Evolutionary conservation across 2,113 vertebrate species (phyloP), one percentile per base, ranked within the genome.

Genomic region (Echinops telfairi): DNA sequence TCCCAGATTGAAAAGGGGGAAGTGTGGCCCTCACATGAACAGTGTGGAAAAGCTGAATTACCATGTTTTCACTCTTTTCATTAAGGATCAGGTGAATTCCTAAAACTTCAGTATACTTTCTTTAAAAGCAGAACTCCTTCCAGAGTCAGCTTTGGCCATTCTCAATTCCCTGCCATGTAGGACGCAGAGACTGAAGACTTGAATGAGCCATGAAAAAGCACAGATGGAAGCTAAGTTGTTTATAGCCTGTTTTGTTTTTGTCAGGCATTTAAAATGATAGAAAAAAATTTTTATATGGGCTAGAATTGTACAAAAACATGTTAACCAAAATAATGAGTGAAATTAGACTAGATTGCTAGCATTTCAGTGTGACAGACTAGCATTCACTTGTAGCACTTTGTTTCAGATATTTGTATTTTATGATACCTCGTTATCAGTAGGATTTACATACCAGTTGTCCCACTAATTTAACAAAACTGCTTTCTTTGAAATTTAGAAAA

Each of bases 401-500:
- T 58, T 22, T 92, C 19, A 80, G 43, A 20, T 23, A 43, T 10
- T 76, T 58, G 62, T 19, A 60, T 77, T 85, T 91, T 80, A 71
- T 91, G 66, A 57, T 27, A 40, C 27, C 23, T 40, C 57, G 88
- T 92, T 91, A 38, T 29, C 38, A 91, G 16, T 68, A 94, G 19
- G 33, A 29, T 95, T 89, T 86, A 10, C n/a, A 62, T 79, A 29
- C 27, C 47, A 31, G 16, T 31, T 83, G 71, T 20, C 22, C 57
- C 73, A 12, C 29, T 76, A 38, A 92, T 87, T 82, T 71, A 90
- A 87, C 79, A 85, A 75, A 89, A 64, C 84, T 31, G 25, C 27
- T 31, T 89, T 53, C 47, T 84, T 92, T 89, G 86, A 85, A 71
- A 83, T 83, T 77, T 83, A 83, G 77, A 83, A 91, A 79, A 43